Conservation (phyloP, 2,113 vertebrate genomes). For the Felis chaus region DNA sequence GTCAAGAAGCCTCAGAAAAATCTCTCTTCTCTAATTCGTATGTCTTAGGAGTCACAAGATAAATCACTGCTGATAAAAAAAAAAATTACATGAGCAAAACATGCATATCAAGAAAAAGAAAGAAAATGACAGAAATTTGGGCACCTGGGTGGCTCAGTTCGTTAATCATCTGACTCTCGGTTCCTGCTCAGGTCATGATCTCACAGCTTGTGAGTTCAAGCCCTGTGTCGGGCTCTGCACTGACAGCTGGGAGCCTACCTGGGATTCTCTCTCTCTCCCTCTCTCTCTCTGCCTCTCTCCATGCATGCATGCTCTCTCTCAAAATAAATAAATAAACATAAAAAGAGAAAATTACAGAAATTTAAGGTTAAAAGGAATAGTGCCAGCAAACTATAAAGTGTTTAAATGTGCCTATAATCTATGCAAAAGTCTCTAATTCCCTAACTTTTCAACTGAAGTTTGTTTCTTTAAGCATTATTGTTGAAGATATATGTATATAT, state of each 20-base stretch:
- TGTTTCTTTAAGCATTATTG: neutral
- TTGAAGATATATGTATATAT: neutral
- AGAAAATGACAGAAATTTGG: neutral
- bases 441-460: neutral
- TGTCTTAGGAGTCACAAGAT: neutral
- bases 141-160: too few relatives aligned
- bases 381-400: neutral
- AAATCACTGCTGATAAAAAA: neutral
- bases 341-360: neutral
- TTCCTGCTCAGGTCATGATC: too few relatives aligned
- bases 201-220: too few relatives aligned
- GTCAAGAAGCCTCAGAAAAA: neutral
- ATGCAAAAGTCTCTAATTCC: neutral
- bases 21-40: neutral
- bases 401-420: neutral
- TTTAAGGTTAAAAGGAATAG: constrained; percentile 7
- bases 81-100: neutral
- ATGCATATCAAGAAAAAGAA: neutral
- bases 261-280: too few relatives aligned
- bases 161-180: too few relatives aligned
- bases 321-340: neutral
- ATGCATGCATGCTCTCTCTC: too few relatives aligned
- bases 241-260: too few relatives aligned
- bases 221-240: too few relatives aligned
- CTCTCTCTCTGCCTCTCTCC: too few relatives aligned